phyloP scores from a whole-genome alignment of 2,888 invertebrate species.

The Drosophila macrospina region DNA sequence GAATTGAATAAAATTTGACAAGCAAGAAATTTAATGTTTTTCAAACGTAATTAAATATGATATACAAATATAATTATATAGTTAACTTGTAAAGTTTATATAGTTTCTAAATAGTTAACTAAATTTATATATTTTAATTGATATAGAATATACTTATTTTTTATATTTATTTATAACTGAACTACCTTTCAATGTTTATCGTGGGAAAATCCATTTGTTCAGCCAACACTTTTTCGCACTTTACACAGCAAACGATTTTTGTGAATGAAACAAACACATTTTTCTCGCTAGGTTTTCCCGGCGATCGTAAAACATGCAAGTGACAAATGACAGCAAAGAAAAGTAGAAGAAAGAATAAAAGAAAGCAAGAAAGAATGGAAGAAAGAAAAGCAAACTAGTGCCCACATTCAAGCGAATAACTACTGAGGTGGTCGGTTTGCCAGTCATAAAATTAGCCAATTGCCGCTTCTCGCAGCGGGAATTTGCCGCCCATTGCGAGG shows the following conservation, averaged over 20 bases:
- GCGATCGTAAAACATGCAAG: conserved; percentile 33
- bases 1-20: background rate
- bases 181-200: background rate
- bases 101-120: background rate
- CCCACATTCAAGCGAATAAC: conserved; percentile 53
- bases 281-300: conserved; percentile 51
- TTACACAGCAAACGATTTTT: conserved; percentile 14
- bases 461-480: conserved; percentile 33
- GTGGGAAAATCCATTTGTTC: conserved; percentile 32
- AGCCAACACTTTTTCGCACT: conserved; percentile 41
- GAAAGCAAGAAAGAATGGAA: background rate
- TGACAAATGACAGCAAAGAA: conserved; percentile 8
- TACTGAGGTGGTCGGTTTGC: conserved; percentile 75
- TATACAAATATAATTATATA: background rate
- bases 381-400: conserved; percentile 23
- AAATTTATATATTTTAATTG: background rate
- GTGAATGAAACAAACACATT: conserved; percentile 58
- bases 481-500: conserved; percentile 26
- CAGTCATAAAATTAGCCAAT: conserved; percentile 60
- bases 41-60: background rate
- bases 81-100: background rate
- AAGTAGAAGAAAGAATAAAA: background rate
- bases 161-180: too few relatives aligned
- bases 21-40: background rate
- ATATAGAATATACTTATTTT: too few relatives aligned